These are phyloP conservation scores for Corvus moneduloides DNA, from an alignment of 2,113 vertebrate species.

Conservation along the genomic window DNA sequence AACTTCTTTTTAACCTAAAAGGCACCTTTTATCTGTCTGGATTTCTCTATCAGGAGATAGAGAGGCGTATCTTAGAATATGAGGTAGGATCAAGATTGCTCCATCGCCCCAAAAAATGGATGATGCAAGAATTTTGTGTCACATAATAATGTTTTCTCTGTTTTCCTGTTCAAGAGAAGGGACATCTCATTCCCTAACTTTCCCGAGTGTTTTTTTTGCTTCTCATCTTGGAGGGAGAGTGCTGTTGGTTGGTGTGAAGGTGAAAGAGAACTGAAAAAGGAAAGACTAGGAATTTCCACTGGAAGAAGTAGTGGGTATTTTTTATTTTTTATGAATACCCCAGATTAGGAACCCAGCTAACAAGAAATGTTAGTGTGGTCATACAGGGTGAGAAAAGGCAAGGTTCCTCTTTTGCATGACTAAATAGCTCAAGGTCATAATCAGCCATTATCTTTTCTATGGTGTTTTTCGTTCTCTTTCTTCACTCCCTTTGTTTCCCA, in stretches of 20 bases:
- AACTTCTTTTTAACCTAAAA: neutral
- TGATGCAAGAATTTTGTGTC: neutral
- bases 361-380: neutral
- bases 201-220: neutral
- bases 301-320: neutral
- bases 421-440: conserved; percentile 1
- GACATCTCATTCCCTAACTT: neutral
- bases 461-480: neutral
- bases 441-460: neutral
- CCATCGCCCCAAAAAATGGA: neutral
- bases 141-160: neutral
- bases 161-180: neutral
- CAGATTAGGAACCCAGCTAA: neutral
- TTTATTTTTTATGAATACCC: neutral
- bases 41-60: neutral
- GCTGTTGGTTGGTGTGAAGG: neutral
- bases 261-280: neutral
- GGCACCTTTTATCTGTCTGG: neutral
- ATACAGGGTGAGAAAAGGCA: neutral
- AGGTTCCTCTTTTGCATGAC: neutral
- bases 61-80: neutral
- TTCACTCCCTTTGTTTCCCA: conserved; percentile 27
- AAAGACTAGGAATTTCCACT: neutral
- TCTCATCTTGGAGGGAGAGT: neutral
- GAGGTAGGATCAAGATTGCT: neutral